Conservation (phyloP, 2,797 vertebrate species). For the Aviceda cuculoides region DNA sequence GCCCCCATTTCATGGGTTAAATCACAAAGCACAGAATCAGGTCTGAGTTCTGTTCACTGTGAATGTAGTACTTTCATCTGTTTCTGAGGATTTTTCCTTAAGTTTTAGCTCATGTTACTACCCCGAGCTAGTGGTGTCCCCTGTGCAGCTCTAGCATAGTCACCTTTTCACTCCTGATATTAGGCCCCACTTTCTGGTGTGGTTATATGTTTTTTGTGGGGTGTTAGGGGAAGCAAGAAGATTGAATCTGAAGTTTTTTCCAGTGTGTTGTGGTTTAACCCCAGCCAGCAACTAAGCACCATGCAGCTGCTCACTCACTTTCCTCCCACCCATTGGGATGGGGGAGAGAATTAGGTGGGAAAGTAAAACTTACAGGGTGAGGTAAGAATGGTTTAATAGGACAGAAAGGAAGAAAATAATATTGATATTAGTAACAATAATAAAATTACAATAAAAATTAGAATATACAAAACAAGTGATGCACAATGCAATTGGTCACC, state of each 20-base stretch:
- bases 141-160: background rate
- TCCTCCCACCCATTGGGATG: no score
- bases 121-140: accelerated
- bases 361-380: no score
- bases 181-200: background rate
- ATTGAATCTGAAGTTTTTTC: background rate
- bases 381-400: no score
- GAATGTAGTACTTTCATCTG: background rate
- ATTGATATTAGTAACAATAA: no score
- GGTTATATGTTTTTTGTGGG: background rate
- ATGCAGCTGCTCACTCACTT: no score
- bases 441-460: no score
- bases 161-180: background rate
- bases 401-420: no score
- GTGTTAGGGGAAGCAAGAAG: background rate
- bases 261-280: no score
- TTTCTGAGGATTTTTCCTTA: background rate
- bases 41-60: background rate
- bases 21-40: background rate
- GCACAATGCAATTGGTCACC: no score
- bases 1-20: background rate
- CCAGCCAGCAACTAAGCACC: no score
- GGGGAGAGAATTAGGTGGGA: no score
- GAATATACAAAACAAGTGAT: no score
- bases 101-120: background rate